A percentile compares a stretch with the other conserved stretches of the same genome.
Evolutionary conservation across 2,797 vertebrate genomes (phyloP).

Genomic region (Schizothorax lantsangensis): DNA sequence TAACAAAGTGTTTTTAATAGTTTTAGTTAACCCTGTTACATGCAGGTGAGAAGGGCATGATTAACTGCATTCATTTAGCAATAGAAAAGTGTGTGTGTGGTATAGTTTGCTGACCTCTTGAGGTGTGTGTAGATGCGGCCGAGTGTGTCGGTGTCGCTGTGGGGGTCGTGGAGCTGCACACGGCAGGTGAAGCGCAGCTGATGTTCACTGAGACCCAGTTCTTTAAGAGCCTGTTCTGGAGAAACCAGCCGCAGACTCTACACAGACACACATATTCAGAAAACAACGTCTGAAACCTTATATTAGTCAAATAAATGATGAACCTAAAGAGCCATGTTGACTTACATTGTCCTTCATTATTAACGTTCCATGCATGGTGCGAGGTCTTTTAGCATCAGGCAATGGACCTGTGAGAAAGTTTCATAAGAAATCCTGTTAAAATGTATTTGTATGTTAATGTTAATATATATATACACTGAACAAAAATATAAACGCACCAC

Average conservation of each 20-base stretch:
- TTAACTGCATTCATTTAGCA: not conserved
- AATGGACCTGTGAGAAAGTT: conserved; percentile 77
- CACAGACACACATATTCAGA: not conserved
- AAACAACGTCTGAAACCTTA: not conserved
- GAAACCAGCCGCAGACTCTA: conserved; percentile 92
- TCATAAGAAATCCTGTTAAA: not conserved
- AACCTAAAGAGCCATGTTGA: conserved; percentile 26
- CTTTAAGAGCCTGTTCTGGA: conserved; percentile 93
- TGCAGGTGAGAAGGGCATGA: not conserved
- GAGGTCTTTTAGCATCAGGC: conserved; percentile 89
- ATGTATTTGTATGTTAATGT: not conserved
- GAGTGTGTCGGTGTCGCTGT: conserved; percentile 90
- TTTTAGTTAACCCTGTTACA: not conserved
- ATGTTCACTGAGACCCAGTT: conserved; percentile 93
- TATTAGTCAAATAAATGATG: not conserved
- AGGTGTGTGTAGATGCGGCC: conserved; percentile 90
- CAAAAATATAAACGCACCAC: too few species aligned
- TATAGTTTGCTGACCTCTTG: conserved; percentile 79
- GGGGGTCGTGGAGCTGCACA: conserved; percentile 90
- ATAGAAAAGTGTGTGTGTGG: not conserved
- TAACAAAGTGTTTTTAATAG: not conserved
- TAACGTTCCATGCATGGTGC: conserved; percentile 92
- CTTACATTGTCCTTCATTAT: conserved; percentile 98
- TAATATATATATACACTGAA: too few species aligned
- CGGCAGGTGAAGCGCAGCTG: conserved; percentile 96